Evolutionary conservation across 2,888 invertebrate species (phyloP).

Genomic region (Dynastes tityus): DNA sequence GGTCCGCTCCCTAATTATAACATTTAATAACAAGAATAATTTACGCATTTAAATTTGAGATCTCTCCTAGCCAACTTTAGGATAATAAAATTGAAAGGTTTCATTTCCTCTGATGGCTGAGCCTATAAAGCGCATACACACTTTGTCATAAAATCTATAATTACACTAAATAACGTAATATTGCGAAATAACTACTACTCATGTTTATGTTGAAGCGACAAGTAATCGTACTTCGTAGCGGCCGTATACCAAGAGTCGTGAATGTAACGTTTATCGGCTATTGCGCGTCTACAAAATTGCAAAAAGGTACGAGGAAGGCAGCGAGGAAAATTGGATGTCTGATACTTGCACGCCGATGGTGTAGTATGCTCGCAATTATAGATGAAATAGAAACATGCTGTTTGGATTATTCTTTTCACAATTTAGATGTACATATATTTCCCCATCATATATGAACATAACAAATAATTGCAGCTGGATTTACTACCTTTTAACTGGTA

Average conservation of each 20-base stretch:
- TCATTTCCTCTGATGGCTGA: background rate
- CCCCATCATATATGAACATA: too few species aligned
- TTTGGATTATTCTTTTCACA: too few species aligned
- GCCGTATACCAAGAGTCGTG: background rate
- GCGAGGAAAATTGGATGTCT: background rate
- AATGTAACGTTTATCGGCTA: background rate
- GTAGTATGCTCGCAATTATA: background rate
- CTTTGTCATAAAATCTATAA: background rate
- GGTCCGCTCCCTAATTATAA: too few species aligned
- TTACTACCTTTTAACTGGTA: background rate
- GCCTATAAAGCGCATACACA: too few species aligned
- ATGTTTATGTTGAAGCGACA: background rate
- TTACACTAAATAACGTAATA: background rate
- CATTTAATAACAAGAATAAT: too few species aligned
- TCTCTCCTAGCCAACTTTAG: too few species aligned
- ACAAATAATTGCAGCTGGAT: background rate
- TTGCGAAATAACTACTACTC: background rate
- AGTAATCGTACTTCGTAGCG: background rate
- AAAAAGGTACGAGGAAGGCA: background rate
- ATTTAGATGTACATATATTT: too few species aligned
- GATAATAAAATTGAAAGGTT: too few species aligned
- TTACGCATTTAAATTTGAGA: too few species aligned
- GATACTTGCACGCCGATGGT: background rate
- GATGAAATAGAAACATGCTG: background rate
- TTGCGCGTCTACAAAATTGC: background rate